A percentile compares a stretch with the other conserved stretches of the same genome.
Evolutionary conservation across 2,888 invertebrate species (phyloP).

Genomic region (Eupithecia centaureata): DNA sequence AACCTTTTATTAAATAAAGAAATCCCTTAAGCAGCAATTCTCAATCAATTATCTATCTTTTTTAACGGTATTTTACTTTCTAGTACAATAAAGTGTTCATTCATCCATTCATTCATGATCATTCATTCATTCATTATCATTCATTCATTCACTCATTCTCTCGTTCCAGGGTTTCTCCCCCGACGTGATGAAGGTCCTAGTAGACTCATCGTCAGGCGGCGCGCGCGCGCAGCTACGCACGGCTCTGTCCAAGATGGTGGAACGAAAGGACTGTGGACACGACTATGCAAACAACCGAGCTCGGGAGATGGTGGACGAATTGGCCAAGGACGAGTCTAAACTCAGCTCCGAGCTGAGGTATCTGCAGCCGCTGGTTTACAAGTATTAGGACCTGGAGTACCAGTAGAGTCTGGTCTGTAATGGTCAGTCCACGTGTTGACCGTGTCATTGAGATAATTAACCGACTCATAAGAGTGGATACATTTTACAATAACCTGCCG

Average conservation of each 20-base stretch:
- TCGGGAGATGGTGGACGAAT: constrained; percentile 79
- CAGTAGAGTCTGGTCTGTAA: background rate
- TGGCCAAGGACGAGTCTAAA: constrained; percentile 83
- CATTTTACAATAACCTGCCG: too few relatives aligned
- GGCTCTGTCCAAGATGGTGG: constrained; percentile 83
- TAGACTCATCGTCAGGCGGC: constrained; percentile 82
- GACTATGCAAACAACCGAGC: constrained; percentile 84
- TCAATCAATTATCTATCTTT: too few relatives aligned
- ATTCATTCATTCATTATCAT: too few relatives aligned
- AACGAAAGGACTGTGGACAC: constrained; percentile 83
- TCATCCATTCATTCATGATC: background rate
- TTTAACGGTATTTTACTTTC: too few relatives aligned
- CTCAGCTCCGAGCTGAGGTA: constrained; percentile 84
- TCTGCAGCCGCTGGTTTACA: constrained; percentile 82
- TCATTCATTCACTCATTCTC: background rate
- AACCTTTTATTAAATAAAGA: too few relatives aligned
- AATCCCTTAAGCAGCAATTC: too few relatives aligned
- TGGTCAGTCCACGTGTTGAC: background rate
- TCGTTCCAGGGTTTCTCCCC: constrained; percentile 85
- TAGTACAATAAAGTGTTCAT: background rate
- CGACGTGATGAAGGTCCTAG: constrained; percentile 80
- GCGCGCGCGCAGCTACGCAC: constrained; percentile 84
- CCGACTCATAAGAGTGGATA: too few relatives aligned
- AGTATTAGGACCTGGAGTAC: constrained; percentile 47
- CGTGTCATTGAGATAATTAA: background rate